phyloP scores from a whole-genome alignment of 2,888 invertebrate genomes.

The Nomada hirtipes region DNA sequence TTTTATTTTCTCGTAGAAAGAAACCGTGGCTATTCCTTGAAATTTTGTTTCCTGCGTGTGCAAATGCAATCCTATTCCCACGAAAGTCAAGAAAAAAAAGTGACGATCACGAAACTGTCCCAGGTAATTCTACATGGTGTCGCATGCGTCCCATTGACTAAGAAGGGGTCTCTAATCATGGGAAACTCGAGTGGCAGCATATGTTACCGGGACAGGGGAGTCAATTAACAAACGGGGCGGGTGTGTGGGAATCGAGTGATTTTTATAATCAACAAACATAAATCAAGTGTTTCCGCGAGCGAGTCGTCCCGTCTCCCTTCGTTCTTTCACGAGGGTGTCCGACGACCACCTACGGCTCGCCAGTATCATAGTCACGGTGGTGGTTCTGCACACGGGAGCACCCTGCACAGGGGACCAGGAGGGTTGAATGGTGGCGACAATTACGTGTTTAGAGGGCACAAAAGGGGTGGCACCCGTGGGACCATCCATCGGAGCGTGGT shows the following conservation, averaged over 20 bases:
- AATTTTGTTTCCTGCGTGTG: not conserved
- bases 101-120: not conserved
- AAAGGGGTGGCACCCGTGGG: slow-evolving; percentile 78
- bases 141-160: slow-evolving; percentile 14
- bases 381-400: slow-evolving; percentile 28
- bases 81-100: not conserved
- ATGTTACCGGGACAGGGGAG: slow-evolving; percentile 70
- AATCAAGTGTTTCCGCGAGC: slow-evolving; percentile 75
- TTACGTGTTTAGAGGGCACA: slow-evolving; percentile 80
- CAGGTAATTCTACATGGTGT: slow-evolving; percentile 28
- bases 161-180: slow-evolving; percentile 67
- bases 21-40: slow-evolving; percentile 2
- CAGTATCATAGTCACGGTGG: slow-evolving; percentile 62
- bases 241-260: slow-evolving; percentile 79
- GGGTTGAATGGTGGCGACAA: slow-evolving; percentile 77
- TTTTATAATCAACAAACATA: slow-evolving; percentile 80
- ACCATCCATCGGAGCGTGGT: slow-evolving; percentile 73
- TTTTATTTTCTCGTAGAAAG: not conserved
- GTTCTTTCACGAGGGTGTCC: slow-evolving; percentile 19
- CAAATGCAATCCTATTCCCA: too few species aligned
- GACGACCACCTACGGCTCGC: slow-evolving; percentile 68
- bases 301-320: slow-evolving; percentile 39
- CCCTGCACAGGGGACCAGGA: slow-evolving; percentile 49
- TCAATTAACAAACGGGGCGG: slow-evolving; percentile 71
- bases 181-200: slow-evolving; percentile 78